Evolutionary conservation across 2,797 vertebrate species (phyloP).

Genomic region (Staurois parvus): DNA sequence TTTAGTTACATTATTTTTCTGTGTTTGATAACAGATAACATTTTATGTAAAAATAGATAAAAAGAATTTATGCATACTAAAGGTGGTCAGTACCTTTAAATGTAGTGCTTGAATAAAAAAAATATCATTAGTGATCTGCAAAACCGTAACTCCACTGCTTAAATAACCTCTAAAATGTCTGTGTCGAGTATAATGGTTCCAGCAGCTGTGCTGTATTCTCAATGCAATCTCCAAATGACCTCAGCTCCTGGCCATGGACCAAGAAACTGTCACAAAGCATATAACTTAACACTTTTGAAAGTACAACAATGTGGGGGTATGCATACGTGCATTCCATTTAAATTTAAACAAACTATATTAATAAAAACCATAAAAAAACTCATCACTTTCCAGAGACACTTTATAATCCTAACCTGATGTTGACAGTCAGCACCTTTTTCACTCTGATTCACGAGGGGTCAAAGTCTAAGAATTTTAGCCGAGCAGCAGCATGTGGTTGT

Average conservation of each 20-base stretch:
- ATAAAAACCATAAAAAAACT: conserved; percentile 58
- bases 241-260: conserved; percentile 49
- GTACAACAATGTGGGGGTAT: conserved; percentile 53
- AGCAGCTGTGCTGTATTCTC: conserved; percentile 36
- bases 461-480: conserved; percentile 48
- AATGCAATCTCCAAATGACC: conserved; percentile 54
- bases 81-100: background rate
- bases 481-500: conserved; percentile 19
- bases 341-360: conserved; percentile 57
- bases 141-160: conserved; percentile 1
- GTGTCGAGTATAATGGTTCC: conserved; percentile 36
- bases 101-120: background rate
- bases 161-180: conserved; percentile 46
- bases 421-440: conserved; percentile 55
- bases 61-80: too few relatives aligned
- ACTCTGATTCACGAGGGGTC: conserved; percentile 39
- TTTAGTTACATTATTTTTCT: too few relatives aligned
- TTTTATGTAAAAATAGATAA: too few relatives aligned
- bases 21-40: too few relatives aligned
- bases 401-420: conserved; percentile 59
- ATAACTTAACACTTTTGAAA: conserved; percentile 57
- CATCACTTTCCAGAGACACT: conserved; percentile 42
- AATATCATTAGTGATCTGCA: conserved; percentile 29
- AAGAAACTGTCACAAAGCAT: conserved; percentile 53
- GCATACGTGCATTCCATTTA: conserved; percentile 53